These are phyloP conservation scores for Oncorhynchus nerka DNA, from an alignment of 2,113 vertebrate species.

Conservation along the genomic window DNA sequence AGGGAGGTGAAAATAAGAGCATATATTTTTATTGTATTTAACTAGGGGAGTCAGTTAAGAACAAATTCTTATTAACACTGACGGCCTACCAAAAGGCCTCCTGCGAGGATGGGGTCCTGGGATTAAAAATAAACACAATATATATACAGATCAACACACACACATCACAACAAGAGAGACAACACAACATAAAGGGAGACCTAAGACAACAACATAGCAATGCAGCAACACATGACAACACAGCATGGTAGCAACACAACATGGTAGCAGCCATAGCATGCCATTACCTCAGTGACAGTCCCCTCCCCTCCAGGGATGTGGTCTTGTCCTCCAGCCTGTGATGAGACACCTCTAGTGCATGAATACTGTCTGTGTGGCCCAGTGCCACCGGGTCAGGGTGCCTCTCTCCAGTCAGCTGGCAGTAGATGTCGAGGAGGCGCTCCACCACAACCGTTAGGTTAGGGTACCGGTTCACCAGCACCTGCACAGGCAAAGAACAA, in stretches of 20 bases:
- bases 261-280: neutral
- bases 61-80: no score
- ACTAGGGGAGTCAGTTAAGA: no score
- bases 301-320: constrained; percentile 82
- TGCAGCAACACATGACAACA: no score
- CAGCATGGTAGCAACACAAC: no score
- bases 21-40: no score
- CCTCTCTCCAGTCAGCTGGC: constrained; percentile 84
- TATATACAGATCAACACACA: no score
- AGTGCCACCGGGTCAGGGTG: constrained; percentile 54
- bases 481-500: constrained; percentile 59
- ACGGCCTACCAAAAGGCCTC: no score
- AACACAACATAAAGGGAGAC: no score
- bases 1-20: neutral
- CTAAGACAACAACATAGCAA: no score
- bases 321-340: constrained; percentile 63
- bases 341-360: constrained; percentile 42
- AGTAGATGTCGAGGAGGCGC: constrained; percentile 89
- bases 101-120: no score
- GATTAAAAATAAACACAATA: no score
- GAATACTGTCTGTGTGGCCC: neutral
- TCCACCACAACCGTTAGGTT: constrained; percentile 76
- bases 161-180: no score
- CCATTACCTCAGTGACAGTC: constrained; percentile 85
- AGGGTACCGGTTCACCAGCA: constrained; percentile 80